These are phyloP conservation scores for Punctoribates punctum DNA, from an alignment of 2,888 invertebrate genomes.

Conservation along the genomic window DNA sequence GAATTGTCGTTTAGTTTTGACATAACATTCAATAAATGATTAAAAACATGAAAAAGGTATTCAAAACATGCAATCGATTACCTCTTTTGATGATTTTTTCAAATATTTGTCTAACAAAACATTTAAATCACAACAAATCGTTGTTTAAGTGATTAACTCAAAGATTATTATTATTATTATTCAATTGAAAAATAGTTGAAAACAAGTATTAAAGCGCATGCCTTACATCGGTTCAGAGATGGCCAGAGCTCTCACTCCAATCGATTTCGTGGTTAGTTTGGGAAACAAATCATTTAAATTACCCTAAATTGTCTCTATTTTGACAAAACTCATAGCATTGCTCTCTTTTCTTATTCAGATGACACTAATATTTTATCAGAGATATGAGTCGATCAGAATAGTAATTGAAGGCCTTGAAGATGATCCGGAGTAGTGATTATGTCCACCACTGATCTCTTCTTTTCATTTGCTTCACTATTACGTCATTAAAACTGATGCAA, in stretches of 20 bases:
- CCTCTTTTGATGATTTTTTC: no score
- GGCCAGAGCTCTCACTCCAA: not conserved
- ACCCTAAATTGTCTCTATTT: no score
- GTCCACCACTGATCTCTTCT: not conserved
- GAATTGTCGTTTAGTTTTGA: not conserved
- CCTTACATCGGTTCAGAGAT: not conserved
- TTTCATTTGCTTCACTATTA: constrained; percentile 14
- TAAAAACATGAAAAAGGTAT: not conserved
- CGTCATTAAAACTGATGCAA: constrained; percentile 9
- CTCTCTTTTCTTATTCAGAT: no score
- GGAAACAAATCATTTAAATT: no score
- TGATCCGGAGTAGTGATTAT: no score
- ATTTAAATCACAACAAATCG: no score
- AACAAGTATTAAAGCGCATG: constrained; percentile 4
- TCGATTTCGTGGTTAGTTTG: not conserved
- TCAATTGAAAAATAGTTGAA: constrained; percentile 4
- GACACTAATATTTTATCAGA: no score
- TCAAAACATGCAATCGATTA: no score
- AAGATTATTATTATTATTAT: constrained; percentile 12
- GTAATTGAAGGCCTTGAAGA: no score
- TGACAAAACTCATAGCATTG: no score
- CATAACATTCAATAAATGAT: not conserved
- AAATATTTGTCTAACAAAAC: no score
- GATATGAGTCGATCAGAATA: no score
- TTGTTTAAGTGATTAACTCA: not conserved